These are phyloP conservation scores for Coregonus clupeaformis DNA, from an alignment of 2,113 vertebrate species.

Conservation along the genomic window DNA sequence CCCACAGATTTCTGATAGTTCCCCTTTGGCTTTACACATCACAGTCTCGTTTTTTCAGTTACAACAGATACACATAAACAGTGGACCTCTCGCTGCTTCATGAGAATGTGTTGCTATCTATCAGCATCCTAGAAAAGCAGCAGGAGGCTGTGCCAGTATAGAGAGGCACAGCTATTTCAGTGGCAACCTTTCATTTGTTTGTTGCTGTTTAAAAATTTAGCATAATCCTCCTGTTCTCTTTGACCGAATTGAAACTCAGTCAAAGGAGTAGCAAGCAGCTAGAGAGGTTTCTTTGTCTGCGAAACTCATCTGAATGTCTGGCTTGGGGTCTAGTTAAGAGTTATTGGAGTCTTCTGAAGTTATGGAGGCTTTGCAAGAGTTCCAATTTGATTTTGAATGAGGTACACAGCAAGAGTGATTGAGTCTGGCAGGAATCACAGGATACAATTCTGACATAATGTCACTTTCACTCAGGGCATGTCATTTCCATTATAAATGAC, in stretches of 20 bases:
- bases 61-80: constrained; percentile 6
- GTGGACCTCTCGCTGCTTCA: constrained; percentile 35
- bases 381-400: constrained; percentile 57
- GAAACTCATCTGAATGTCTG: constrained; percentile 29
- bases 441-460: constrained; percentile 60
- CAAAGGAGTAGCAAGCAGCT: constrained; percentile 13
- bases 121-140: constrained; percentile 36
- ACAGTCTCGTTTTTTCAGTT: neutral
- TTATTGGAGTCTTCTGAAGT: constrained; percentile 45
- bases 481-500: constrained; percentile 57
- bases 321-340: constrained; percentile 35
- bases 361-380: constrained; percentile 36
- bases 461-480: constrained; percentile 63
- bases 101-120: constrained; percentile 36
- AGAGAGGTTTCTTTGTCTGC: constrained; percentile 25
- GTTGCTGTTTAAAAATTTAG: constrained; percentile 39
- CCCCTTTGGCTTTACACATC: too few species aligned
- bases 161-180: constrained; percentile 20
- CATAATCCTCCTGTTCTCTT: constrained; percentile 40
- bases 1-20: too few species aligned
- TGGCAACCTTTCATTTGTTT: constrained; percentile 19
- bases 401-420: constrained; percentile 37
- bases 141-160: constrained; percentile 18
- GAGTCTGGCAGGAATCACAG: constrained; percentile 50
- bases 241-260: constrained; percentile 27